phyloP scores from a whole-genome alignment of 2,797 vertebrate species.

The Myotis planiceps region DNA sequence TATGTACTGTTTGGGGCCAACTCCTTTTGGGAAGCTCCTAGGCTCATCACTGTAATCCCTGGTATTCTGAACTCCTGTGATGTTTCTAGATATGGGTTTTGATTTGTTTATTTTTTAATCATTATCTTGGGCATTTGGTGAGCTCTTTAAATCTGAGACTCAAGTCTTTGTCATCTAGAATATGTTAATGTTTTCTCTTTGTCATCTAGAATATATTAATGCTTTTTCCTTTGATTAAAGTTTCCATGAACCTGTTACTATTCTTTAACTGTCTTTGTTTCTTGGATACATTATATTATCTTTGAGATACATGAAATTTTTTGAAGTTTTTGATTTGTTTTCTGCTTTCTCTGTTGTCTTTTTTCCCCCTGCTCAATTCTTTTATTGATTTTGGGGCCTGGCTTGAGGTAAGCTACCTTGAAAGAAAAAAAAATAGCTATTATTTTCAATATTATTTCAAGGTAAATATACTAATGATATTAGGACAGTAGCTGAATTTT shows the following conservation, averaged over 20 bases:
- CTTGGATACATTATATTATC: not conserved
- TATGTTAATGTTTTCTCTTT: not conserved
- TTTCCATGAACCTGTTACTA: not conserved
- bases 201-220: not conserved
- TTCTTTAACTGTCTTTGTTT: not conserved
- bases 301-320: not conserved
- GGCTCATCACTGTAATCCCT: not conserved
- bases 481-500: not conserved
- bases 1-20: not conserved
- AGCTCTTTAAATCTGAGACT: not conserved
- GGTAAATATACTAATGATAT: not conserved
- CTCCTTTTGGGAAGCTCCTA: not conserved
- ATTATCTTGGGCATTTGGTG: not conserved
- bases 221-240: not conserved
- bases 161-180: not conserved
- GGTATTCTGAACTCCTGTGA: not conserved
- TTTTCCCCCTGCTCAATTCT: not conserved
- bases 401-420: not conserved
- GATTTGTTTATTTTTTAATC: not conserved
- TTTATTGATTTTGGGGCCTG: not conserved
- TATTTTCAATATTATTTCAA: constrained; percentile 3
- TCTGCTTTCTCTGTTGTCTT: not conserved
- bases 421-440: not conserved
- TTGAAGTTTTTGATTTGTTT: not conserved
- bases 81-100: not conserved